Evolutionary conservation across 2,797 vertebrate genomes (phyloP).

Genomic region (Enteromius thamalakanensis): DNA sequence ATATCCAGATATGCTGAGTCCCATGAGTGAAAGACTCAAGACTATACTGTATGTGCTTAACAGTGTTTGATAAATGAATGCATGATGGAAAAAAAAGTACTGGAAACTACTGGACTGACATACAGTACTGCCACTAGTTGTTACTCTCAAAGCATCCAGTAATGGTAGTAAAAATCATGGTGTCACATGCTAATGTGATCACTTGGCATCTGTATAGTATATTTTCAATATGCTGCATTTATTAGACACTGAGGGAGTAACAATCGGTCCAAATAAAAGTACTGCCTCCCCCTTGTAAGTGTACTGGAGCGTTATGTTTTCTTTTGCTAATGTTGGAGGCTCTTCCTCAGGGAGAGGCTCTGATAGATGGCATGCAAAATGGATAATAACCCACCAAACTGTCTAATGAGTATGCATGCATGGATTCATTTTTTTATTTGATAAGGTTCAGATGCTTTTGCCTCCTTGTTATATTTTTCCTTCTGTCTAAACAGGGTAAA

Average conservation of each 20-base stretch:
- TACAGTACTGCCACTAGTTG: background rate
- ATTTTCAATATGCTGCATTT: too few species aligned
- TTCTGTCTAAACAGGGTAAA: background rate
- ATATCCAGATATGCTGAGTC: background rate
- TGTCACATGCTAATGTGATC: background rate
- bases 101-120: too few species aligned
- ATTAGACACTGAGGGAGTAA: background rate
- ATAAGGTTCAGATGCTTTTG: background rate
- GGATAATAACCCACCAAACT: background rate
- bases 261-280: background rate
- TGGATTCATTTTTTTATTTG: background rate
- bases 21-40: background rate
- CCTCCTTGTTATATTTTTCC: background rate
- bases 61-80: background rate
- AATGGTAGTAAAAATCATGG: background rate
- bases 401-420: background rate
- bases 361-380: background rate
- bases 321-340: background rate
- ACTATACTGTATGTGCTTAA: background rate
- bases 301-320: background rate
- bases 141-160: background rate
- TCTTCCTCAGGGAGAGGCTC: background rate
- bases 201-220: background rate
- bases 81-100: too few species aligned
- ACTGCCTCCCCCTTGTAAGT: background rate